These are phyloP conservation scores for Nudaria mundana DNA, from an alignment of 2,888 invertebrate genomes.

Conservation along the genomic window DNA sequence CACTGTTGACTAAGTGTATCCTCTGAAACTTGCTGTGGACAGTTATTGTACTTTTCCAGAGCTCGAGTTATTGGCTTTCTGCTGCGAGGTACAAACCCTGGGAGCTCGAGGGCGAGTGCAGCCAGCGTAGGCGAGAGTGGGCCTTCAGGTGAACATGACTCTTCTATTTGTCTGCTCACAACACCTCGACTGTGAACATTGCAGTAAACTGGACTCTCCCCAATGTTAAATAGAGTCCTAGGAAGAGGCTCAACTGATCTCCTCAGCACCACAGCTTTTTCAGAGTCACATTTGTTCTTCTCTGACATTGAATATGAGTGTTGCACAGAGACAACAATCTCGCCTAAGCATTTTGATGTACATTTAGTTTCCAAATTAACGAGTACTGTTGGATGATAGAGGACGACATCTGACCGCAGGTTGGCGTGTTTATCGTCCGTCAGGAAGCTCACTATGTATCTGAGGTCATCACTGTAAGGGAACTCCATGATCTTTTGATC, in stretches of 20 bases:
- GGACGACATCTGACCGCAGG: slow-evolving; percentile 62
- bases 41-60: slow-evolving; percentile 47
- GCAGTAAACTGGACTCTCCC: slow-evolving; percentile 62
- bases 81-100: slow-evolving; percentile 70
- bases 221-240: slow-evolving; percentile 44
- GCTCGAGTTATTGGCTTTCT: slow-evolving; percentile 54
- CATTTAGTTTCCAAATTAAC: slow-evolving; percentile 56
- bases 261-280: slow-evolving; percentile 63
- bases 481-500: slow-evolving; percentile 43
- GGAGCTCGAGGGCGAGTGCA: slow-evolving; percentile 71
- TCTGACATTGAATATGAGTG: slow-evolving; percentile 40
- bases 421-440: slow-evolving; percentile 51
- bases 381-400: slow-evolving; percentile 73
- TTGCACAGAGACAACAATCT: slow-evolving; percentile 49
- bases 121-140: slow-evolving; percentile 69
- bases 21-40: slow-evolving; percentile 76
- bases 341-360: slow-evolving; percentile 40
- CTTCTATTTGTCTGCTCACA: slow-evolving; percentile 29
- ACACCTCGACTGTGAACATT: slow-evolving; percentile 54
- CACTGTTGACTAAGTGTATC: slow-evolving; percentile 80
- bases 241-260: slow-evolving; percentile 55
- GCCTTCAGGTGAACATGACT: slow-evolving; percentile 32
- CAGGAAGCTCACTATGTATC: slow-evolving; percentile 59
- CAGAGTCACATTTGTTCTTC: slow-evolving; percentile 69
- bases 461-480: slow-evolving; percentile 65